Evolutionary conservation across 2,113 vertebrate genomes (phyloP), one percentile per base, ranked within the genome.

Genomic region (Hippocampus abdominalis): DNA sequence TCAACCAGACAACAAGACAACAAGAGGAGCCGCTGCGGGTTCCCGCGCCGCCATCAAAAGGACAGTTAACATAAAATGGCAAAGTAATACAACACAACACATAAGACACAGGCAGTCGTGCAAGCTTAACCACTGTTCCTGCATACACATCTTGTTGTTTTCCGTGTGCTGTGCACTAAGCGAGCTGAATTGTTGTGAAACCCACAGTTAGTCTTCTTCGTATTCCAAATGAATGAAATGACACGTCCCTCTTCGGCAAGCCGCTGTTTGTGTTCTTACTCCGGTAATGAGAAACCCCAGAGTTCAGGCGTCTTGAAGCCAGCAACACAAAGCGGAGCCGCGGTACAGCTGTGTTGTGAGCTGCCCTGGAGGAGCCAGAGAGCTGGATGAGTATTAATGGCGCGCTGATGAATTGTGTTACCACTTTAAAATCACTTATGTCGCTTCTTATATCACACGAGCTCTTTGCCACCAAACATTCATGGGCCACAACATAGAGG

Each of bases 341-440:
- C 85, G 86, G 85, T 73, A 82, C 74, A 73, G 80, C 71, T 68
- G 62, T 82, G 80, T 84, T 89, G 79, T 72, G 80, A 73, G 44
- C 73, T 66, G 71, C 84, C 86, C 80, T 62, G 76, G 78, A 86
- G 82, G 81, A 86, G 80, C 72, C 64, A 32, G 70, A 74, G 77
- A 80, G 79, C 78, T 21, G 73, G 72, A 88, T 89, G 87, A 89
- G 88, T 90, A 89, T 89, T 91, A 84, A 90, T 89, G 82, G 64
- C 3, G 39, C n/a, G 23, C 68, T 87, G 89, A 86, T 88, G 74
- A 89, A 87, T 85, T 87, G 84, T 77, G 79, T 84, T 82, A 79
- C 79, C 87, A 81, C 87, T 88, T 88, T 81, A 76, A 88, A 84
- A 87, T 81, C 85, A 78, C 84, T 87, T 82, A 77, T 70, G 77